Percentiles rank a stretch among this genome's conserved stretches.
phyloP scores from a whole-genome alignment of 2,888 invertebrate species.

The Cheilosia grossa region DNA sequence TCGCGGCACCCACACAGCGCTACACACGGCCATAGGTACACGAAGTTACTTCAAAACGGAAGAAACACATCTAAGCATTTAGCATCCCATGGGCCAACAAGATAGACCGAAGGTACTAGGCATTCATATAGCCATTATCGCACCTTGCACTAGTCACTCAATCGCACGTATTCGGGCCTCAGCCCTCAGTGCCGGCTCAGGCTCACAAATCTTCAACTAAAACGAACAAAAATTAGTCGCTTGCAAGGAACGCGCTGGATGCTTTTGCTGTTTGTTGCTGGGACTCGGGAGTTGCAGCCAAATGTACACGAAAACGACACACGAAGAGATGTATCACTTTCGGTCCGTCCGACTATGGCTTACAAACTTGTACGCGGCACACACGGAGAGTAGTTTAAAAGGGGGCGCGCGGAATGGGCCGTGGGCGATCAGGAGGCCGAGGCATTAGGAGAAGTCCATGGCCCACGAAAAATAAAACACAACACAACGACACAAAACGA shows the following conservation, averaged over 20 bases:
- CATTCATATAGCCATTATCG: conserved; percentile 72
- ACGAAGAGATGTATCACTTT: conserved; percentile 70
- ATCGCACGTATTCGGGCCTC: conserved; percentile 31
- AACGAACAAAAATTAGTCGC: conserved; percentile 52
- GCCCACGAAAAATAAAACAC: conserved; percentile 46
- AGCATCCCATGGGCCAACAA: conserved; percentile 51
- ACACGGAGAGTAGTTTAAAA: conserved; percentile 4
- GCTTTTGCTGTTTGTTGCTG: conserved; percentile 9
- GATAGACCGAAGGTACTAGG: conserved; percentile 60
- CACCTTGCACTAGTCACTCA: conserved; percentile 71
- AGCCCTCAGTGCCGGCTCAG: not conserved
- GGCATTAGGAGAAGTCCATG: conserved; percentile 68
- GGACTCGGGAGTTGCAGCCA: conserved; percentile 19
- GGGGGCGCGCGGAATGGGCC: conserved; percentile 39
- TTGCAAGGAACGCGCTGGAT: conserved; percentile 45
- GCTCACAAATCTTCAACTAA: conserved; percentile 22
- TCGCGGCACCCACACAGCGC: conserved; percentile 63
- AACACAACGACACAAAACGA: conserved; percentile 56
- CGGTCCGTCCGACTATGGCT: conserved; percentile 52
- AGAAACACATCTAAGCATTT: conserved; percentile 63
- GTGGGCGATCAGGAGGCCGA: conserved; percentile 56
- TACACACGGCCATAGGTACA: conserved; percentile 10
- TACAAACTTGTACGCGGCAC: conserved; percentile 52
- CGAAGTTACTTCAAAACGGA: conserved; percentile 16
- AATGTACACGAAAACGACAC: conserved; percentile 56